Evolutionary conservation across 1,140 invertebrate species (phyloP), one percentile per base, ranked within the genome.

Genomic region (Colletes gigas): DNA sequence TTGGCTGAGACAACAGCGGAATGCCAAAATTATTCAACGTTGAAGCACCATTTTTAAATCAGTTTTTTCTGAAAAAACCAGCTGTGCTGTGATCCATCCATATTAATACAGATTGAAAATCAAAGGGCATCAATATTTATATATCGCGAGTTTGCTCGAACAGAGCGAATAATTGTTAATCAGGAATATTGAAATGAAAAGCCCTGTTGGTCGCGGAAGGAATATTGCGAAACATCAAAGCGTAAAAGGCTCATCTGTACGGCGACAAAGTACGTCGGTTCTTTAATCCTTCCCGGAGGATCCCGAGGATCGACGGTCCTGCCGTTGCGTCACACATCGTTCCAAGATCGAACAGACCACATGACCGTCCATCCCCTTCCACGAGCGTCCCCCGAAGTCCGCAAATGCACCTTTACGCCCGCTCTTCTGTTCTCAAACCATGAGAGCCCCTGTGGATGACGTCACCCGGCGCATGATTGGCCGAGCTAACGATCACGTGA

Each of bases 401-500:
- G 73, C 83, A 81, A 85, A 85, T 73, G 82, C 82, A 77, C 83
- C 67, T 60, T 77, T 63, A 52, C 74, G 69, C 57, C 59, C 62
- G 62, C 74, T 67, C 79, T 75, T 84, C 76, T 19, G 67, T 60
- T 59, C 80, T 63, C 69, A 15, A 21, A 14, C 60, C n/a, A 73
- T 84, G 87, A 87, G 88, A 86, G 78, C 86, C 88, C 30, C 85
- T 86, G 88, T 54, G 74, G 69, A 67, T 89, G 88, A 89, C 86
- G 88, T 89, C 86, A 82, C 47, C 76, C 63, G 71, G 76, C 78
- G 21, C 62, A 77, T 63, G 86, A 89, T 89, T 89, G 88, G 88
- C 77, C 75, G 86, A 80, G 74, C 69, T 47, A 65, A 59, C 62
- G 69, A 65, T 89, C 88, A 89, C 86, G 86, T 89, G 88, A 86